Base-by-base conservation (phyloP, 2,797 vertebrate species). In the Sandelia bainsii region DNA sequence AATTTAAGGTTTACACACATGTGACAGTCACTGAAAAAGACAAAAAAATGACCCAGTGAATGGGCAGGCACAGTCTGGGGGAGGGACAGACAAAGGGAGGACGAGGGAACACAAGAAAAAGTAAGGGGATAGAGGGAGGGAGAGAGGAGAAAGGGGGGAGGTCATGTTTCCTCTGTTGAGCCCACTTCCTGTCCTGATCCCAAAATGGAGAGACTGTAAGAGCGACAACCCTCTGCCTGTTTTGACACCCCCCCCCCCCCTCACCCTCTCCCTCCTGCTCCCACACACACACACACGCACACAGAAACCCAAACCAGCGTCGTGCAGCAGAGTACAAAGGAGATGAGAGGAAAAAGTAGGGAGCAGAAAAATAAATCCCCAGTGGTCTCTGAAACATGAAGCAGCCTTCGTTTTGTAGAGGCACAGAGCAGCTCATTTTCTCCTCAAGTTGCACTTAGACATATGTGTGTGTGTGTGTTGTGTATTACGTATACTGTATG, bases 131-230 rank as follows among this genome's bases (percentile, higher is more conserved):
- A 56, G 69, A 80, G 81, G 39, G 75, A 75, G 58, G 32, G 66
- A 57, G 62, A 37, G 65, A 51, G 77, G 60, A 46, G 58, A 25
- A 59, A 57, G 62, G 69, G 51, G 69, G 64, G 67, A 61, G 80
- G 78, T 90, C 87, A 87, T 84, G 86, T 91, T 93, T 92, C 89
- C 90, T 91, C 84, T 89, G 79, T 69, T 87, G 72, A 88, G 83
- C 75, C 87, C 82, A 89, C 90, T 92, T 92, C 90, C 91, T 89
- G 87, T 81, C 74, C 83, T 68, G 77, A 81, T 87, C 85, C 86
- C 78, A 89, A 90, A 90, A 91, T 87, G 89, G 86, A 88, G 90
- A 71, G 67, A 87, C 86, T 77, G 82, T 62, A 83, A 77, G 64
- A 80, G 63, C 39, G 78, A 83, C 72, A 79, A 82, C 74, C 57